Evolutionary conservation across 2,113 vertebrate species (phyloP), one percentile per base, ranked within the genome.

Genomic region (Alosa alosa): DNA sequence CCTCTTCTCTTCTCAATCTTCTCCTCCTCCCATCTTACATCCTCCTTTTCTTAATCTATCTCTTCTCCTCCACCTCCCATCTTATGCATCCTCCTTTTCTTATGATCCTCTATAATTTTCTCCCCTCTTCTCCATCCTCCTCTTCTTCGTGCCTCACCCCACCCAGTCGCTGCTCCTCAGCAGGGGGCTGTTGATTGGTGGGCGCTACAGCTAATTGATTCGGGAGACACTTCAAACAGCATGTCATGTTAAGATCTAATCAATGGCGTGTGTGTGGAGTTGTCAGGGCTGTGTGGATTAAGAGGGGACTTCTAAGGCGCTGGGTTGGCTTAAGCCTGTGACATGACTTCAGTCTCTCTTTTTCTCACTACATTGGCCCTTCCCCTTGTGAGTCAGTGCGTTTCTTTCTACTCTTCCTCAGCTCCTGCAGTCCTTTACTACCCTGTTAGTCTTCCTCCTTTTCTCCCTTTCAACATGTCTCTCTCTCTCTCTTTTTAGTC

Each of bases 301-400:
- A 78, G 31, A 78, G 31, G 25, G 36, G 72, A 78, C 25, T 78
- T 31, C n/a, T 55, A 13, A 8, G 17, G 5, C 22, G 17, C 47
- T 36, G 39, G 44, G 36, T 31, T 4, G 55, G 47, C 6, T 78
- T 45, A 46, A 86, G 55, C 82, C 22, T 31, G 60, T 49, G 85
- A 47, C 55, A 36, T 44, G 81, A 82, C 81, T 47, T 15, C 81
- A 31, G n/a, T 85, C 84, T 85, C 45, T 85, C 45, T 39, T n/a
- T 49, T 49, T 50, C 84, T 85, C 25, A 36, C 72, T 46, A 78
- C 31, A 78, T 25, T 68, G 39, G 45, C 6, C 20, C 18, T n/a
- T 1, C 81, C n/a, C 44, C 46, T 6, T 36, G 9, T 39, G 9
- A 78, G 72, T 78, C 31, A 31, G 4, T 39, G 13, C 17, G 13